A percentile compares a stretch with the other conserved stretches of the same genome.
Evolutionary conservation across 2,113 vertebrate species (phyloP).

Genomic region (Corythoichthys haematopterus): DNA sequence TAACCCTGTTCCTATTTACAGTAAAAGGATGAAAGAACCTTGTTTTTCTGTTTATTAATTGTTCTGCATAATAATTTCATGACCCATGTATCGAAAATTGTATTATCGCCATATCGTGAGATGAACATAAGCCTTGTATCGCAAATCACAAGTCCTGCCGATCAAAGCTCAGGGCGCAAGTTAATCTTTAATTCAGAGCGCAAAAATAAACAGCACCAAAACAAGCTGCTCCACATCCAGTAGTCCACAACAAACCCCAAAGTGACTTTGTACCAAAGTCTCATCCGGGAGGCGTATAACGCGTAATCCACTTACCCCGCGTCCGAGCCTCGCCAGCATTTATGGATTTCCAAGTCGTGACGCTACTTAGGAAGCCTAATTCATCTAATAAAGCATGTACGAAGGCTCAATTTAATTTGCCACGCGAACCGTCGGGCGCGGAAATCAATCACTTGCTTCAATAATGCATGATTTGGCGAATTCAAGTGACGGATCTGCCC

Average conservation of each 20-base stretch:
- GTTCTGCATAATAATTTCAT: too few relatives aligned
- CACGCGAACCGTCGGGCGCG: constrained; percentile 36
- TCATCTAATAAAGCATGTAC: constrained; percentile 62
- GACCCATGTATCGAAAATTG: too few relatives aligned
- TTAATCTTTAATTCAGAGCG: constrained; percentile 1
- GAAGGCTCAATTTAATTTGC: constrained; percentile 56
- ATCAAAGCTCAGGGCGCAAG: constrained; percentile 11
- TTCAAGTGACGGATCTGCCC: constrained; percentile 25
- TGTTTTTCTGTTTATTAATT: too few relatives aligned
- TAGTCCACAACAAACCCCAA: not conserved
- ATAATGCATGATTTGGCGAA: constrained; percentile 53
- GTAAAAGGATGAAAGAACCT: too few relatives aligned
- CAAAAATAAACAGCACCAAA: not conserved
- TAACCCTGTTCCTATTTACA: too few relatives aligned
- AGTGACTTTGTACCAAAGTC: constrained; percentile 35
- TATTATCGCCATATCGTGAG: too few relatives aligned
- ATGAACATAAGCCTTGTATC: too few relatives aligned
- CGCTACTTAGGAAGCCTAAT: constrained; percentile 57
- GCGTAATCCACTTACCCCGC: constrained; percentile 58
- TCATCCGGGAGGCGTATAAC: constrained; percentile 50
- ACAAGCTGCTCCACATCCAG: constrained; percentile 12
- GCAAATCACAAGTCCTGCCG: not conserved
- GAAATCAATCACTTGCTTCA: constrained; percentile 52
- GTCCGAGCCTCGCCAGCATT: constrained; percentile 51
- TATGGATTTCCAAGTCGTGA: constrained; percentile 58